A percentile compares a stretch with the other conserved stretches of the same genome.
phyloP scores from a whole-genome alignment of 2,797 vertebrate genomes.

The Spatula versicolor region DNA sequence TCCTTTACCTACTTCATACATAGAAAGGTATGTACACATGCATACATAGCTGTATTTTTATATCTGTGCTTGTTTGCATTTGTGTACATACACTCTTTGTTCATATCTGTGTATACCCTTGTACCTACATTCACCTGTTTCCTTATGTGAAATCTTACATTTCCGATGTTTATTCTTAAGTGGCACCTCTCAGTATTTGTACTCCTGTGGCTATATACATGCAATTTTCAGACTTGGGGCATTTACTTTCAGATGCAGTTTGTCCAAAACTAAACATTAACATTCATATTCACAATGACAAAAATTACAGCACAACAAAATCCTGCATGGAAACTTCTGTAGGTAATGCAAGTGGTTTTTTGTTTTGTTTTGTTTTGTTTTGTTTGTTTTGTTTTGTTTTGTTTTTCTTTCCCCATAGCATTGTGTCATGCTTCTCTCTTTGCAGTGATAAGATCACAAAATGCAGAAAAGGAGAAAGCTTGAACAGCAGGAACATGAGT shows the following conservation, averaged over 20 bases:
- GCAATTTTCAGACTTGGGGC: neutral
- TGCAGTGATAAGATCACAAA: neutral
- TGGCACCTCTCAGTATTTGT: neutral
- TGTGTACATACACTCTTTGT: neutral
- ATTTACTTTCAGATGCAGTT: neutral
- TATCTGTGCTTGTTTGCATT: neutral
- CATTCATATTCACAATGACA: neutral
- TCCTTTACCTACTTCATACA: neutral
- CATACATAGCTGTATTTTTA: neutral
- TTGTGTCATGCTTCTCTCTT: neutral
- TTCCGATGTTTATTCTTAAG: neutral
- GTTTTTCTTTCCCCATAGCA: no score
- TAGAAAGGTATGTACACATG: neutral
- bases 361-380: fast-evolving
- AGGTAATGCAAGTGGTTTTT: neutral
- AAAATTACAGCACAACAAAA: conserved; percentile 15
- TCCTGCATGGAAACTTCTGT: neutral
- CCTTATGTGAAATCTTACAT: neutral
- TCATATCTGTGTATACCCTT: neutral
- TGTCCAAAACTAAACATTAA: neutral
- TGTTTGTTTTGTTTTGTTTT: neutral
- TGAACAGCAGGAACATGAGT: conserved; percentile 16
- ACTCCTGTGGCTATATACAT: neutral
- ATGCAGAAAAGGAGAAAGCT: neutral
- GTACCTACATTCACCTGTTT: neutral